Evolutionary conservation across 2,797 vertebrate genomes (phyloP), one percentile per base, ranked within the genome.

Genomic region (Bryconaethiops microstoma): DNA sequence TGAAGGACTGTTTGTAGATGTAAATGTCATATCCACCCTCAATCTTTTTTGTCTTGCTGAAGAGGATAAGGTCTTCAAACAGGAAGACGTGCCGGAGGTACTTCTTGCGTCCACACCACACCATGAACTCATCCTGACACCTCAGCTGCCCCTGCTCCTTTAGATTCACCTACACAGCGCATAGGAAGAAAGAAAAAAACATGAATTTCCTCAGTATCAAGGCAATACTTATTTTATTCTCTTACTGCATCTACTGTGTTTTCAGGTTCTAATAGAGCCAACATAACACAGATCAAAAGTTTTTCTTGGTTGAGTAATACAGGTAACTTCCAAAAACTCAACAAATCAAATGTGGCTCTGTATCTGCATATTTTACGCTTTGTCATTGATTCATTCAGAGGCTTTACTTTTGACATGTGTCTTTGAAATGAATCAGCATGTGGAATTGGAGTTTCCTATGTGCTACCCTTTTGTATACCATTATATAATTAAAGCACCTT

Each of bases 41-140:
- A 0, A 94, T 94, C 90, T 95, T 96, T 88, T 95, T 96, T 80
- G 95, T 95, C 90, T 96, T 96, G 89, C 96, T 96, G 86, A 96
- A 96, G 78, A 96, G 94, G 89, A 96, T 95, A 86, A 96, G 95
- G 82, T 96, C 96, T 83, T 96, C 95, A 74, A 96, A 97, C 83
- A 96, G 94, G 87, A 97, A 96, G 87, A 96, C 92, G 0, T 94
- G 95, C 1, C 96, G 93, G 73, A 95, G 92, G 88, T 94, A 95
- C 86, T 96, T 96, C 89, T 91, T 96, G 64, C 96, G 94, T 62
- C 95, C 95, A 21, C 95, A 96, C 92, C 93, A 96, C 67, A 96
- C 92, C 14, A 95, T 91, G 87, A 96, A 96, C 91, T 96, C 96
- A 50, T 96, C 96, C 90, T 95, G 95, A 88, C 94, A 95, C 75